Conservation (phyloP, 2,888 invertebrate genomes). For the Apotomis turbidana region DNA sequence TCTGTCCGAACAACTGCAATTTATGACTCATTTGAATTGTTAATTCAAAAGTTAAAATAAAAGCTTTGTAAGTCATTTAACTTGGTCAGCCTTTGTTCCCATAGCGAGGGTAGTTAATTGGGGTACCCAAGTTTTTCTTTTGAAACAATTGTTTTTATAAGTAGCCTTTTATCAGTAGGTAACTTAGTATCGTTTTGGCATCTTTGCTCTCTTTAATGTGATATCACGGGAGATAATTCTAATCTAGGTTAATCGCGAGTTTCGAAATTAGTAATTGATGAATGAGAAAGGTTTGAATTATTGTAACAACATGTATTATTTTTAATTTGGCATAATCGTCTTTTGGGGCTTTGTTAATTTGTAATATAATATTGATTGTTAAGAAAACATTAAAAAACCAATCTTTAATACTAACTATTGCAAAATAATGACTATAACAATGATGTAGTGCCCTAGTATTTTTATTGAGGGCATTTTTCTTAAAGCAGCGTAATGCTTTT, state of each 20-base stretch:
- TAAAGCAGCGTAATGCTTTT: not conserved
- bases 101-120: slow-evolving; percentile 29
- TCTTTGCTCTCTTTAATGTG: not conserved
- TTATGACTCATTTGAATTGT: slow-evolving; percentile 35
- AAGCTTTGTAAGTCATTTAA: slow-evolving; percentile 29
- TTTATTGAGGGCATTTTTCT: not conserved
- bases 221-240: not conserved
- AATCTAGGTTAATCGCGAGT: not conserved
- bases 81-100: slow-evolving; percentile 32
- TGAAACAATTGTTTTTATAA: slow-evolving; percentile 22
- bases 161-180: slow-evolving; percentile 24
- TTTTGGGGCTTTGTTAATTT: too few relatives aligned
- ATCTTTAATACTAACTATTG: too few relatives aligned
- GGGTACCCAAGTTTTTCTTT: slow-evolving; percentile 15
- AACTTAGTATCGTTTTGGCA: slow-evolving; percentile 18
- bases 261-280: too few relatives aligned
- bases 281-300: too few relatives aligned
- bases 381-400: too few relatives aligned
- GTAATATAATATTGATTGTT: too few relatives aligned
- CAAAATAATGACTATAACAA: not conserved
- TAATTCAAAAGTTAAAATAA: slow-evolving; percentile 37
- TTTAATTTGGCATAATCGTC: too few relatives aligned
- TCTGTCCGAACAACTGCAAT: slow-evolving; percentile 24
- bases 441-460: not conserved
- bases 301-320: too few relatives aligned